Base-by-base conservation (phyloP, 1,140 invertebrate species). In the Colletes gigas region DNA sequence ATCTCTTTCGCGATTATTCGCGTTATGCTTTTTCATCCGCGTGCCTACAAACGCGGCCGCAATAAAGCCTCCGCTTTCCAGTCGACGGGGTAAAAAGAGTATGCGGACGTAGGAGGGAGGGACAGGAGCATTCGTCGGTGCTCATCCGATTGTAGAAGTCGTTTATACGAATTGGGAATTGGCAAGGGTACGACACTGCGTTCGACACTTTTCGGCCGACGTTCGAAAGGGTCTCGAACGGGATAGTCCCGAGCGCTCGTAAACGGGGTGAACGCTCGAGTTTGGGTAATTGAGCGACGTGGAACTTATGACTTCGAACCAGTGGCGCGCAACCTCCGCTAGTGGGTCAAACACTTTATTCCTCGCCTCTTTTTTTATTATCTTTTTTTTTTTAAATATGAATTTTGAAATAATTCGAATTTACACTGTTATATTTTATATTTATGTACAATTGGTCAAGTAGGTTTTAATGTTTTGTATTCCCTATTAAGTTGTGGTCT, bases 11-110 rank as follows among this genome's bases (percentile, higher is more conserved):
- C 65, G 41, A 50, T 78, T 72, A 63, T 72, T 72, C 60, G 10
- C 76, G 77, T 76, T 76, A 84, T 84, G 68, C 71, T 78, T 73
- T 74, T 73, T 66, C 76, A 41, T 78, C 41, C 66, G 41, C n/a
- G 14, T 17, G 15, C 41, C 74, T 50, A 77, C 57, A 63, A 71
- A 71, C 67, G 76, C 68, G 57, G 19, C 57, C 67, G 47, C 76
- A 41, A 54, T 71, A 62, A 52, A 78, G 47, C 21, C 50, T 41
- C 44, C 4, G 44, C n/a, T 1, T 3, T 4, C 19, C 1, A 47
- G 8, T 47, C 44, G 19, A n/a, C 17, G 8, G 39, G 5, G n/a
- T 39, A 17, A 8, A 0, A 4, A 39, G 44, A 15, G 17, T 17
- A 21, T n/a, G 41, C 30, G 6, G 19, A 57, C 39, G 30, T 1